Evolutionary conservation across 2,113 vertebrate genomes (phyloP), one percentile per base, ranked within the genome.

Genomic region (Cephalopterus ornatus): DNA sequence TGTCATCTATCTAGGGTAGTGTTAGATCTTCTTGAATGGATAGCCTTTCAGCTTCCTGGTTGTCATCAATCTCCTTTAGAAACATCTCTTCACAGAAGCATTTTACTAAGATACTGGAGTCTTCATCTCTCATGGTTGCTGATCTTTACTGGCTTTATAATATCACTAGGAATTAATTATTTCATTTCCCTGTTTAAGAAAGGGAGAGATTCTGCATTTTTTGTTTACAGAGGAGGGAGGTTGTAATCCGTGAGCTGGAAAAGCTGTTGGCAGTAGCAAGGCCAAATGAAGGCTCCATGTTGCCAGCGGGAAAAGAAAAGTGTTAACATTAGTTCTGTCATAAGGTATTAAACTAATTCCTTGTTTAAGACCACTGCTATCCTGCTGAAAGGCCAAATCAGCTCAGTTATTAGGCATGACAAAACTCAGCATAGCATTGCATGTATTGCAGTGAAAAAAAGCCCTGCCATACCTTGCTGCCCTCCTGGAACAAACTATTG

Each of bases 1-100:
- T 72, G 55, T 37, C 70, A 93, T 88, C 80, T 96, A 15, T 66
- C 85, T 94, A 41, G 26, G 92, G 30, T 87, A 6, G 0, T 85
- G 63, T 46, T 94, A 90, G 52, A 78, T 90, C n/a, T 80, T 93
- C 90, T 90, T 94, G 90, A 97, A 94, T 46, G 23, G 70, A 82
- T 44, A 35, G 8, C 44, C 42, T 76, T 91, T 85, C 79, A 52
- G 58, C 41, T 87, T 73, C 33, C 59, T 81, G 79, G 39, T 26
- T 88, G 61, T 82, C 73, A 95, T 92, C 87, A 79, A 82, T 95
- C 86, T 90, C 52, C 30, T 94, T 92, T 42, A 80, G 76, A 94
- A 94, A 94, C 15, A 62, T 58, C 33, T 77, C 50, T 92, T 88
- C 47, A 87, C 95, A 91, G 68, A 91, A 95, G 74, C 11, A 27